Base-by-base conservation (phyloP, 2,113 vertebrate species). In the Corythornis madagascariensis region DNA sequence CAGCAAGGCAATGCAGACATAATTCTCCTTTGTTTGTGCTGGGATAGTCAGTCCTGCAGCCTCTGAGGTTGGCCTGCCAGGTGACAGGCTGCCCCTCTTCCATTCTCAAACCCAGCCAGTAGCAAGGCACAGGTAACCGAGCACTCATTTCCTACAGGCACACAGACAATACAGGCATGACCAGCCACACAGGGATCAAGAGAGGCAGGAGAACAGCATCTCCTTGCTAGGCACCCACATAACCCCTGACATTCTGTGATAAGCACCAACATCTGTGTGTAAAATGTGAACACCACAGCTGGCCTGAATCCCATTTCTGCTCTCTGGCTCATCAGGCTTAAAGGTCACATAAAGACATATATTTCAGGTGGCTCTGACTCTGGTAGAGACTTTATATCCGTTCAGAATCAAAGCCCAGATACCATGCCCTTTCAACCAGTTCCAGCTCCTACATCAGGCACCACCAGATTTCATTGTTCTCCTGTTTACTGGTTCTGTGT, bases 1-100 rank as follows among this genome's bases (percentile, higher is more conserved):
- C 0, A 66, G 25, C 0, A 0, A 88, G 19, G 22, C 16, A 85
- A 70, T 5, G 76, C 0, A 47, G 29, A 59, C 3, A 6, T 10
- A 83, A 38, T 42, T 55, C 28, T 64, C 43, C 43, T 40, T 74
- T 26, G 3, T 35, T 80, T 69, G 16, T 82, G 47, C 29, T 48
- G 20, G 13, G 24, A 16, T 9, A 74, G 47, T 48, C 56, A 63
- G 6, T 56, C 33, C 45, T 16, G 38, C 3, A 11, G 26, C 63
- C 43, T 42, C 20, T 3, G 40, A 50, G 31, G 75, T 45, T 35
- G 11, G 71, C 10, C n/a, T 66, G 66, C 66, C 25, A 79, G 13
- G 15, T 9, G 13, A 53, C n/a, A 60, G 24, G 59, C n/a, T 47
- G 38, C n/a, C 66, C n/a, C 59, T 53, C 45, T 53, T 45, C 16